These are phyloP conservation scores for Halichondria panicea DNA, from an alignment of 37 sponge, comb jelly and placozoan genomes.

Conservation along the genomic window DNA sequence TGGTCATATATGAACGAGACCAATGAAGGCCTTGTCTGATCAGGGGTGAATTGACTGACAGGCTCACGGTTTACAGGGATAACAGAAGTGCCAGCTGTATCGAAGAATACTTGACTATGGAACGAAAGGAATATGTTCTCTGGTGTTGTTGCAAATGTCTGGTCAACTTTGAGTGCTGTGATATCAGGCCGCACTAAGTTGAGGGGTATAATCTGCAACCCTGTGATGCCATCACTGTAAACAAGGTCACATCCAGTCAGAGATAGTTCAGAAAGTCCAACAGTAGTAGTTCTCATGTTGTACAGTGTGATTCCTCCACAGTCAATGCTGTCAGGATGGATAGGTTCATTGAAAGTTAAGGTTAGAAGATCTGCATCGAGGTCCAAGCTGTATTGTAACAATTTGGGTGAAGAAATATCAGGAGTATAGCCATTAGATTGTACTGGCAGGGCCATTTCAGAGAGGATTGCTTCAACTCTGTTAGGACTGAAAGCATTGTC, in stretches of 20 bases:
- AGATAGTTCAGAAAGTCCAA: conserved; percentile 8
- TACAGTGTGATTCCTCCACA: conserved; percentile 69
- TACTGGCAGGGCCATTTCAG: conserved; percentile 38
- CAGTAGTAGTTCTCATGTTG: conserved; percentile 18
- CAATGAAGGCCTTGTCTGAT: conserved; percentile 72
- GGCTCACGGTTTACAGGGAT: neutral
- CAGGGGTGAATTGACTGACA: conserved; percentile 52
- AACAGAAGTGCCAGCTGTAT: conserved; percentile 54
- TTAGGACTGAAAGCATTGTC: conserved; percentile 86
- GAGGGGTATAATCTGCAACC: conserved; percentile 47
- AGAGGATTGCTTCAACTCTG: conserved; percentile 42
- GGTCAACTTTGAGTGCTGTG: conserved; percentile 60
- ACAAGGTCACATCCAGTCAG: conserved; percentile 65
- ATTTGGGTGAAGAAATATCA: conserved; percentile 61
- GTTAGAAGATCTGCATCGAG: conserved; percentile 73
- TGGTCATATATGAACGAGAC: conserved; percentile 77
- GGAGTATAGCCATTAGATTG: conserved; percentile 19
- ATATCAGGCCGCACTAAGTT: conserved; percentile 58
- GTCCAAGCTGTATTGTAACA: conserved; percentile 66
- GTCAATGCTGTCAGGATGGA: conserved; percentile 32
- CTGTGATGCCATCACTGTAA: conserved; percentile 18
- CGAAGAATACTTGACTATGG: conserved; percentile 41
- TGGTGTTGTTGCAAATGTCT: conserved; percentile 43
- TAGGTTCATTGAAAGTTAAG: conserved; percentile 89
- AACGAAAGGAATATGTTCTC: conserved; percentile 69